Evolutionary conservation across 2,113 vertebrate species (phyloP).

Genomic region (Dipodomys ordii): DNA sequence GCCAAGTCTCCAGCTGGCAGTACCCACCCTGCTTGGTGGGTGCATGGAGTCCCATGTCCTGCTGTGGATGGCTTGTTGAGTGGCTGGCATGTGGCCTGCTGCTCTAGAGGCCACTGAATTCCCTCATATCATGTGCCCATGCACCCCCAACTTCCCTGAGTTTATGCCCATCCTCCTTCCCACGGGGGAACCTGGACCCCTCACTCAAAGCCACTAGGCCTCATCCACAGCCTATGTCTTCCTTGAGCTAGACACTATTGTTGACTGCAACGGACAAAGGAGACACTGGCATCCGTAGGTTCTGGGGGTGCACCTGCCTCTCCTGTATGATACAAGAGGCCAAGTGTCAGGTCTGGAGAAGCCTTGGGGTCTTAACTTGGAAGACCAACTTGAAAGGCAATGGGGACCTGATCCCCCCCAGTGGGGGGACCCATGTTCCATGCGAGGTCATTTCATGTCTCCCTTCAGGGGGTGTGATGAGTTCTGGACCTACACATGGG

Average conservation of each 20-base stretch:
- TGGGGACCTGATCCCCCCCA: too few relatives aligned
- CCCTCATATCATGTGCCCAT: background rate
- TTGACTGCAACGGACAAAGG: accelerated
- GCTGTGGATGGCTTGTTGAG: background rate
- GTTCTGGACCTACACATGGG: background rate
- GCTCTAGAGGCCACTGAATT: background rate
- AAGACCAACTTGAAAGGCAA: too few relatives aligned
- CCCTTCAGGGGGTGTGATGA: too few relatives aligned
- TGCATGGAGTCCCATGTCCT: background rate
- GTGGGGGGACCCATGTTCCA: too few relatives aligned
- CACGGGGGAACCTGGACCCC: too few relatives aligned
- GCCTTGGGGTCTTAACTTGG: too few relatives aligned
- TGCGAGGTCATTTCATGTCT: too few relatives aligned
- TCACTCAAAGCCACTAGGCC: background rate
- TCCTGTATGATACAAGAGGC: too few relatives aligned
- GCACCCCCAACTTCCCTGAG: too few relatives aligned
- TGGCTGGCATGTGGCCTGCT: background rate
- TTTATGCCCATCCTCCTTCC: too few relatives aligned
- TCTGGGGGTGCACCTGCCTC: background rate
- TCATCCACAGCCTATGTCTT: background rate
- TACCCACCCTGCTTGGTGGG: background rate
- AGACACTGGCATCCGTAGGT: background rate
- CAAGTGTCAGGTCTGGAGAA: too few relatives aligned
- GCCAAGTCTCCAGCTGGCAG: background rate
- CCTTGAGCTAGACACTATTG: background rate